These are phyloP conservation scores for Holacanthella duospinosa DNA, from an alignment of 2,888 invertebrate species.

Conservation along the genomic window DNA sequence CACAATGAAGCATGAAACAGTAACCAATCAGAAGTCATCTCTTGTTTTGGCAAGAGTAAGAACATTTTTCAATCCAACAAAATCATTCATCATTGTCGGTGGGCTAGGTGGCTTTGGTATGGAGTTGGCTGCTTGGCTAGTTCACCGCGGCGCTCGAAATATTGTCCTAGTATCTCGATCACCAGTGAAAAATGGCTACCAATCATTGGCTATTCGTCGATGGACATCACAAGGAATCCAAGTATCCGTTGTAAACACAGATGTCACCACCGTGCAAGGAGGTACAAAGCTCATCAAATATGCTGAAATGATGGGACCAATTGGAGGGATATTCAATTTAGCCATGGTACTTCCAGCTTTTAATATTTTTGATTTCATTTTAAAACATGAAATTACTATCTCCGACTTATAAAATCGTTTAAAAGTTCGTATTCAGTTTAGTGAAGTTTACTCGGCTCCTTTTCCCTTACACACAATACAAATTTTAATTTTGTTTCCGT, in stretches of 20 bases:
- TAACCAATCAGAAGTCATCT: constrained; percentile 38
- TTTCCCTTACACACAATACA: too few species aligned
- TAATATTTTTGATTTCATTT: neutral
- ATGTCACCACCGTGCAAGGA: constrained; percentile 39
- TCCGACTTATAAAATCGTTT: too few species aligned
- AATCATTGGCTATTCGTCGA: constrained; percentile 53
- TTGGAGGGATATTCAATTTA: constrained; percentile 50
- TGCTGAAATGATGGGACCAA: constrained; percentile 26
- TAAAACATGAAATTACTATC: too few species aligned
- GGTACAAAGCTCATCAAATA: constrained; percentile 41
- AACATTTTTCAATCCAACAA: constrained; percentile 48
- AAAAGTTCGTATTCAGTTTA: too few species aligned
- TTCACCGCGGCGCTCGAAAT: constrained; percentile 66
- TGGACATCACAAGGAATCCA: constrained; percentile 53
- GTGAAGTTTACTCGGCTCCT: too few species aligned
- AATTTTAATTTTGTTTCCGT: neutral
- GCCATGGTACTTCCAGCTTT: constrained; percentile 41
- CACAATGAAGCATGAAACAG: neutral
- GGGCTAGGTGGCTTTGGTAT: constrained; percentile 88
- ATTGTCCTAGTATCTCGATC: constrained; percentile 68
- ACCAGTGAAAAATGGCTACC: constrained; percentile 72
- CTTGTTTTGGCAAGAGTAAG: constrained; percentile 44
- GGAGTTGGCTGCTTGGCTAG: constrained; percentile 76
- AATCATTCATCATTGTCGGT: constrained; percentile 50
- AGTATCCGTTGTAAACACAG: constrained; percentile 52